These are phyloP conservation scores for Chiloscyllium plagiosum DNA, from an alignment of 2,113 vertebrate genomes.

Conservation along the genomic window DNA sequence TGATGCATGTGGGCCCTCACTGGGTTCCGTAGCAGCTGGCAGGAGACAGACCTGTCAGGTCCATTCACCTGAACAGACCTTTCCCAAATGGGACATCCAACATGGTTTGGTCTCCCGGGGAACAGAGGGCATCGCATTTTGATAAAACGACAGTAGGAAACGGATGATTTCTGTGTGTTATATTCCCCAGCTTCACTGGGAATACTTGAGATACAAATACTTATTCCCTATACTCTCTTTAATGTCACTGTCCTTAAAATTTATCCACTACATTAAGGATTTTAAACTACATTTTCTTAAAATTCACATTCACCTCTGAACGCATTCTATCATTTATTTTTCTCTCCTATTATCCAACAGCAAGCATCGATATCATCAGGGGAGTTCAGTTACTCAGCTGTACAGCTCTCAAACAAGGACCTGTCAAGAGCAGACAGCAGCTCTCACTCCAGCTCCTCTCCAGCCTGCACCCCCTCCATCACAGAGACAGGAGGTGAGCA, in stretches of 20 bases:
- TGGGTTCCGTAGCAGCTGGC: not conserved
- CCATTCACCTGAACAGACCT: not conserved
- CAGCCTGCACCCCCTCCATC: not conserved
- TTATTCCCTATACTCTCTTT: not conserved
- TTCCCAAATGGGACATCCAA: not conserved
- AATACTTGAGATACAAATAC: not conserved
- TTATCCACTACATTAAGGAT: not conserved
- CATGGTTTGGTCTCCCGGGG: not conserved
- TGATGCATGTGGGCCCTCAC: not conserved
- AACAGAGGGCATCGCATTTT: not conserved
- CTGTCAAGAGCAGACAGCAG: not conserved
- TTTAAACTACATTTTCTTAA: not conserved
- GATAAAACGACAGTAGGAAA: not conserved
- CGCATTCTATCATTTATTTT: not conserved
- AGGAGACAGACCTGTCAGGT: not conserved
- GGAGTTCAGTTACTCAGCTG: not conserved
- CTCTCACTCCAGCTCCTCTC: not conserved
- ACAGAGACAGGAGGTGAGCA: not conserved
- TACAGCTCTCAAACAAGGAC: not conserved
- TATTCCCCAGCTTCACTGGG: not conserved
- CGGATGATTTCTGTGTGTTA: not conserved
- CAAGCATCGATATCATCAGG: not conserved
- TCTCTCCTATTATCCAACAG: not conserved
- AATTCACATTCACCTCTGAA: not conserved
- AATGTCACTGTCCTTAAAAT: not conserved